These are phyloP conservation scores for Saguinus midas DNA, from an alignment of 2,113 vertebrate genomes.

Conservation along the genomic window DNA sequence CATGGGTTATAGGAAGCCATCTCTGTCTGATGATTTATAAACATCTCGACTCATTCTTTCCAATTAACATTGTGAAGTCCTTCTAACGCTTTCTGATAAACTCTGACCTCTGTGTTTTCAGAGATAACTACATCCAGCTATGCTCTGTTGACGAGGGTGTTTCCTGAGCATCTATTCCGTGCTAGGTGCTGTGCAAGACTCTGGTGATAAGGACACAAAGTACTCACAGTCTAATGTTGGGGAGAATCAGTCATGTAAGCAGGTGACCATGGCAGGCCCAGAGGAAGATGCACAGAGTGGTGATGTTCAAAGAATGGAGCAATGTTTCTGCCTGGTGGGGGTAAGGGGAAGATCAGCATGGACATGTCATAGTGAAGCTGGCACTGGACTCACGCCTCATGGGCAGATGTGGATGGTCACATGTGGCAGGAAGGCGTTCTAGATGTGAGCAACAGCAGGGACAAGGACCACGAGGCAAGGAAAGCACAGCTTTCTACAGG, in stretches of 20 bases:
- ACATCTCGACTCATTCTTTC: neutral
- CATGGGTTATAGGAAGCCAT: neutral
- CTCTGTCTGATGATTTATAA: neutral
- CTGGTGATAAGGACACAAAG: neutral
- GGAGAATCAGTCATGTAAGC: no score
- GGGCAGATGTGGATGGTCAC: neutral
- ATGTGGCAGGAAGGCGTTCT: neutral
- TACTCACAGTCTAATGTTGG: neutral
- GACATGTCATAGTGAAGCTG: accelerated
- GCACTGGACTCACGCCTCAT: accelerated
- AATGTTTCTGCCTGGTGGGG: accelerated
- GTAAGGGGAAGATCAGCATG: neutral
- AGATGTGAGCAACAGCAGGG: neutral
- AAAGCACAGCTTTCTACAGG: neutral
- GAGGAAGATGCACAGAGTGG: neutral
- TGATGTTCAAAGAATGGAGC: neutral
- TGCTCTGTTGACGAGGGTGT: neutral
- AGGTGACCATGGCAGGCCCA: neutral
- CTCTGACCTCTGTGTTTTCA: neutral
- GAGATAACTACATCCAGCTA: neutral
- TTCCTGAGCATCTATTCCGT: neutral
- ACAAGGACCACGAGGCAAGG: neutral
- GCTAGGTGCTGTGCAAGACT: neutral
- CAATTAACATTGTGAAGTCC: neutral
- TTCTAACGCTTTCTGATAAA: neutral